Evolutionary conservation across 2,113 vertebrate genomes (phyloP).

Genomic region (Phyllostomus hastatus): DNA sequence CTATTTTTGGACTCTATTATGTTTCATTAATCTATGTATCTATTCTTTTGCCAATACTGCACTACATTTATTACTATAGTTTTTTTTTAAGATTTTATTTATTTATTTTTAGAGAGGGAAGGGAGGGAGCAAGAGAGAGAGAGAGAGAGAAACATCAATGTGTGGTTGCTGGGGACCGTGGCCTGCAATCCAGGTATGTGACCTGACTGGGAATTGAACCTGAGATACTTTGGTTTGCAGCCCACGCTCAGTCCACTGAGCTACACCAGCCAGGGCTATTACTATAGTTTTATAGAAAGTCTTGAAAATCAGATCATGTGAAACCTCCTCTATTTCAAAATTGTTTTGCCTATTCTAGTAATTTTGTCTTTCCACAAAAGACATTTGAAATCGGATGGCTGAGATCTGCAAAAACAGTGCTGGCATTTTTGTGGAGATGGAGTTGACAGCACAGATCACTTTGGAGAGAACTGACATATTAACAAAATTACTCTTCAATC

Average conservation of each 20-base stretch:
- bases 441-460: neutral
- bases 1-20: neutral
- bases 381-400: neutral
- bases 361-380: neutral
- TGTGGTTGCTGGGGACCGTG: no score
- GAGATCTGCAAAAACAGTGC: neutral
- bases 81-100: neutral
- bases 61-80: neutral
- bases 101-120: no score
- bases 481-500: neutral
- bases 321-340: conserved; percentile 1
- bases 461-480: neutral
- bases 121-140: no score
- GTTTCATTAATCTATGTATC: neutral
- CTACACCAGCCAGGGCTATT: neutral
- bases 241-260: no score
- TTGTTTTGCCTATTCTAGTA: neutral
- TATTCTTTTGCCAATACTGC: neutral
- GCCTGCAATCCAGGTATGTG: no score
- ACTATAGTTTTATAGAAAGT: neutral
- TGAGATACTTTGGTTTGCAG: no score
- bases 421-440: neutral
- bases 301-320: neutral
- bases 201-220: no score
- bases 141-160: no score